These are phyloP conservation scores for Falco biarmicus DNA, from an alignment of 2,797 vertebrate genomes.

Conservation along the genomic window DNA sequence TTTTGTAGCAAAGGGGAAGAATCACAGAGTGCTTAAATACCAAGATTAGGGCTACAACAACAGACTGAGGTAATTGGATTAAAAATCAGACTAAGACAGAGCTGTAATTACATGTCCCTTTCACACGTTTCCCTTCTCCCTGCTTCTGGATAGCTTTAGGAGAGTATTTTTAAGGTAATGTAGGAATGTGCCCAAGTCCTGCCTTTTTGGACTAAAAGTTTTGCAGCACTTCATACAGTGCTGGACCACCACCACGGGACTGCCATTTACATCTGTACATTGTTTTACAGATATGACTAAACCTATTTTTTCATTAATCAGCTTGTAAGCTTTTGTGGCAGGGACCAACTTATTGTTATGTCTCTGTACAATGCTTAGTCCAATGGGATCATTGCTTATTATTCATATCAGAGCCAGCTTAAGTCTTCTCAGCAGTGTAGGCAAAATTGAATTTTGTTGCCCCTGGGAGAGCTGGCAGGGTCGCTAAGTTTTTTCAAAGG, in stretches of 20 bases:
- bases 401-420: conserved; percentile 51
- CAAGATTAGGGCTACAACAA: not conserved
- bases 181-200: not conserved
- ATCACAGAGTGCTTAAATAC: not conserved
- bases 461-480: not conserved
- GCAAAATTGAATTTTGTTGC: conserved; percentile 62
- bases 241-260: not conserved
- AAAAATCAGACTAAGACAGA: not conserved
- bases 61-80: not conserved
- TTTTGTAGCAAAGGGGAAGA: not conserved
- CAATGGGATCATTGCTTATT: conserved; percentile 45
- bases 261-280: not conserved
- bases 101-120: not conserved
- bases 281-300: conserved; percentile 7
- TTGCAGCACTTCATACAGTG: not conserved
- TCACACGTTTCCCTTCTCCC: not conserved
- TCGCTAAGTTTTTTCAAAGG: not conserved
- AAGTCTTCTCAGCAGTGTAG: not conserved
- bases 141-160: not conserved
- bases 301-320: conserved; percentile 49
- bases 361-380: not conserved
- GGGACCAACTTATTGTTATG: not conserved
- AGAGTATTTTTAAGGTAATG: not conserved
- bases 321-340: conserved; percentile 39
- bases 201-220: not conserved